Percentiles rank a stretch among this genome's conserved stretches.
These are phyloP conservation scores for Nasonia giraulti DNA, from an alignment of 1,140 invertebrate genomes.

Conservation along the genomic window DNA sequence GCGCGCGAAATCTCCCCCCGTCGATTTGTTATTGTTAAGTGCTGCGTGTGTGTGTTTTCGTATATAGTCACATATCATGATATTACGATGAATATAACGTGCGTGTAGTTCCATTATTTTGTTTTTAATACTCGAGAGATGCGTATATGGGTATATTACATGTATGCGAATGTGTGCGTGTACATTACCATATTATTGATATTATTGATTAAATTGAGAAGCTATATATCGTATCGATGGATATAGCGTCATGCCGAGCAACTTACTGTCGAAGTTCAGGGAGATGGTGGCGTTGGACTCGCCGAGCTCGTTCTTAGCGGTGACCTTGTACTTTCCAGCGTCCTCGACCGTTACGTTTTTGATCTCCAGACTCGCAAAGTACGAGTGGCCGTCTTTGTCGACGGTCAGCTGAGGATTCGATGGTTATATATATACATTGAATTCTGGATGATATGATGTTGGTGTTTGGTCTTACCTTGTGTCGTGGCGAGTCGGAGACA, in stretches of 20 bases:
- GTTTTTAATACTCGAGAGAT: no score
- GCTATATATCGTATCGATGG: not conserved
- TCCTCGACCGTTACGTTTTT: conserved; percentile 96
- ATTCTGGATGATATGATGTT: not conserved
- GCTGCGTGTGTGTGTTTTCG: not conserved
- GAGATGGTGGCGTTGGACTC: conserved; percentile 97
- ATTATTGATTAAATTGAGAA: not conserved
- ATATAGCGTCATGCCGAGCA: conserved; percentile 31
- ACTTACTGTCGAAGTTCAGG: conserved; percentile 98
- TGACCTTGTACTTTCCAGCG: conserved; percentile 97
- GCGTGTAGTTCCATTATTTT: no score
- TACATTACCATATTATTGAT: not conserved
- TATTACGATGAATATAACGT: no score
- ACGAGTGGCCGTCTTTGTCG: conserved; percentile 93
- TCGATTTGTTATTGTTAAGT: not conserved
- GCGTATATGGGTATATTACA: no score
- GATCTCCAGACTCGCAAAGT: conserved; percentile 93
- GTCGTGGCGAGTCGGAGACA: conserved; percentile 85
- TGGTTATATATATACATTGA: not conserved
- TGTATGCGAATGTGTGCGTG: not conserved
- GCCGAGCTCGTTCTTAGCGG: conserved; percentile 96
- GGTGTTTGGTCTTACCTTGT: conserved; percentile 79
- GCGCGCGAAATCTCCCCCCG: not conserved
- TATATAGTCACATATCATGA: not conserved
- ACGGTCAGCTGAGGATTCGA: conserved; percentile 81